Conservation (phyloP, 2,797 vertebrate genomes). For the Triplophysa bombifrons region DNA sequence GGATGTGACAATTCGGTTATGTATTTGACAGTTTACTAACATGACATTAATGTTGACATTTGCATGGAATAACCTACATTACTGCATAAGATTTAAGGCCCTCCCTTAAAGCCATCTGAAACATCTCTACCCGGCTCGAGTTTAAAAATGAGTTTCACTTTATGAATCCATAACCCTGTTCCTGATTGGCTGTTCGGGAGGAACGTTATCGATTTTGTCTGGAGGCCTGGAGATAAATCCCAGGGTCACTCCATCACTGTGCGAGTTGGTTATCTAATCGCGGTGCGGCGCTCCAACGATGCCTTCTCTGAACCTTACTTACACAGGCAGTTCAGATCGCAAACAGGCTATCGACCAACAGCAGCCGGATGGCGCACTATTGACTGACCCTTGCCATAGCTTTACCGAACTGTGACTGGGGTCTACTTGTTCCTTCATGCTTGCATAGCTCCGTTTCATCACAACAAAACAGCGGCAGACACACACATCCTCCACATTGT, state of each 20-base stretch:
- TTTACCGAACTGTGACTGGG: conserved; percentile 22
- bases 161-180: conserved; percentile 21
- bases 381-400: conserved; percentile 48
- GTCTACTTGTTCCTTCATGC: conserved; percentile 39
- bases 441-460: conserved; percentile 21
- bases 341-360: conserved; percentile 44
- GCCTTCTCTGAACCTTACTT: conserved; percentile 28
- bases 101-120: conserved; percentile 7
- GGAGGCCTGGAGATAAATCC: conserved; percentile 35
- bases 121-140: background rate
- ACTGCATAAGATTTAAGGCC: background rate
- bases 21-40: too few relatives aligned
- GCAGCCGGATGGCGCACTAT: conserved; percentile 39
- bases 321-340: conserved; percentile 5
- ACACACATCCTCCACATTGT: background rate
- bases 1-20: too few relatives aligned
- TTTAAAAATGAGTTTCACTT: conserved; percentile 35
- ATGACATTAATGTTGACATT: too few relatives aligned
- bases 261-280: conserved; percentile 52
- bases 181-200: conserved; percentile 38
- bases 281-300: conserved; percentile 23
- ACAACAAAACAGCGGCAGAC: conserved; percentile 12
- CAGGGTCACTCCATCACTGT: conserved; percentile 32
- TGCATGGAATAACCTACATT: too few relatives aligned
- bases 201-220: conserved; percentile 48